Evolutionary conservation across 2,888 invertebrate species (phyloP).

Genomic region (Drosophila fungiperda): DNA sequence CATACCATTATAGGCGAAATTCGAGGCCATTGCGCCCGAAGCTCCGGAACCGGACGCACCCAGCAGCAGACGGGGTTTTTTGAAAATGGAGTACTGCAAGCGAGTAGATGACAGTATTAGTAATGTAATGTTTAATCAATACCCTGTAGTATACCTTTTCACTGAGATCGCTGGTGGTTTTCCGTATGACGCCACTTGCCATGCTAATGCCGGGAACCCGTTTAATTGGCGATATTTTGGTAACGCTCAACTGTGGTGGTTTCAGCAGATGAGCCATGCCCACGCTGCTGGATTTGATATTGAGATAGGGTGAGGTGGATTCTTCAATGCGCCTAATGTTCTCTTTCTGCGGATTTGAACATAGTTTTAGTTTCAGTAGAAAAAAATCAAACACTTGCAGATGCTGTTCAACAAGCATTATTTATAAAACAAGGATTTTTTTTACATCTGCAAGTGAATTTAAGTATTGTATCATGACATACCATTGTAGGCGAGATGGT

Average conservation of each 20-base stretch:
- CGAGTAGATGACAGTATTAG: neutral
- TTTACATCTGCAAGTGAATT: neutral
- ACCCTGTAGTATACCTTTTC: slow-evolving; percentile 67
- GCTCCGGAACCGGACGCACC: slow-evolving; percentile 35
- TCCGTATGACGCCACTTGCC: slow-evolving; percentile 64
- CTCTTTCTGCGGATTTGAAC: slow-evolving; percentile 70
- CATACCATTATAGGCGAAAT: slow-evolving; percentile 80
- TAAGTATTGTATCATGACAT: slow-evolving; percentile 8
- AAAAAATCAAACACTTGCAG: neutral
- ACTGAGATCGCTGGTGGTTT: slow-evolving; percentile 75
- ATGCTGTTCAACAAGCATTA: neutral
- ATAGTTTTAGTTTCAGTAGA: slow-evolving; percentile 60
- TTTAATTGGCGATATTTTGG: slow-evolving; percentile 75
- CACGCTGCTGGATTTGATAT: slow-evolving; percentile 86
- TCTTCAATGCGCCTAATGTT: slow-evolving; percentile 86
- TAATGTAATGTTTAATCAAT: neutral
- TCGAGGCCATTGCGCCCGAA: slow-evolving; percentile 47
- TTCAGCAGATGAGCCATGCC: slow-evolving; percentile 85
- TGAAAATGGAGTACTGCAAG: slow-evolving; percentile 83
- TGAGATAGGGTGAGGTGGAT: slow-evolving; percentile 87
- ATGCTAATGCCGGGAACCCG: slow-evolving; percentile 43
- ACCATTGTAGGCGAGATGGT: slow-evolving; percentile 81
- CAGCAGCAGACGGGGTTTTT: slow-evolving; percentile 80
- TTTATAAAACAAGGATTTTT: neutral
- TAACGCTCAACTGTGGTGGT: slow-evolving; percentile 13